These are phyloP conservation scores for Anthrax anthrax DNA, from an alignment of 2,888 invertebrate genomes.

Conservation along the genomic window DNA sequence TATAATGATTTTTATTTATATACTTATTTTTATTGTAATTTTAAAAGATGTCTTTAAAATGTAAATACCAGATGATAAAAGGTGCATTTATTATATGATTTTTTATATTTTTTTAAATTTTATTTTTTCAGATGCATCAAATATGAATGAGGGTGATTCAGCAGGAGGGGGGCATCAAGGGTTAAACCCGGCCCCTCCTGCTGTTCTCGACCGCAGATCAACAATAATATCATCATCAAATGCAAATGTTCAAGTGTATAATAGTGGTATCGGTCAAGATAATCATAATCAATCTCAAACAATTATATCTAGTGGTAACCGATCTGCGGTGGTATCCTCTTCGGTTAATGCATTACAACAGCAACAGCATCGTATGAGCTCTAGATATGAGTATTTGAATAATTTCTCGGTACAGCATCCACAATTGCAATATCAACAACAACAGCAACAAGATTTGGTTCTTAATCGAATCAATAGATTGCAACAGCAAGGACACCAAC, in stretches of 20 bases:
- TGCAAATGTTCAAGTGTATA: conserved; percentile 9
- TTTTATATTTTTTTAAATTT: no score
- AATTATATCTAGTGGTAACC: background rate
- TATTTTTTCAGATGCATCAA: conserved; percentile 32
- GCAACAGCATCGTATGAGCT: conserved; percentile 18
- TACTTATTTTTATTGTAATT: no score
- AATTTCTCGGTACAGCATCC: conserved; percentile 9
- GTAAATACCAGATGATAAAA: no score
- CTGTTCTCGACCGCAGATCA: conserved; percentile 36
- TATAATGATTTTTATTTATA: no score
- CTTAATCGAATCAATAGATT: no score
- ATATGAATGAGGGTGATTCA: conserved; percentile 38
- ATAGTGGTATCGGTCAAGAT: background rate
- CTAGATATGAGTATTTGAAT: conserved; percentile 4
- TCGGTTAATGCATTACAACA: conserved; percentile 16
- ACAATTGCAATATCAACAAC: conserved; percentile 14
- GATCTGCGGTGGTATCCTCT: conserved; percentile 19
- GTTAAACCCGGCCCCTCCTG: conserved; percentile 36
- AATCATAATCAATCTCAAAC: conserved; percentile 2
- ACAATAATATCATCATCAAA: conserved; percentile 16
- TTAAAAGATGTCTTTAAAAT: no score
- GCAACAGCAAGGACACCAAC: conserved; percentile 12
- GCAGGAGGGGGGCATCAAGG: conserved; percentile 38
- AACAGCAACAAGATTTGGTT: conserved; percentile 17
- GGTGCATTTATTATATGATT: no score